Percentiles rank a stretch among this genome's conserved stretches.
These are phyloP conservation scores for Corythornis vintsioides DNA, from an alignment of 2,113 vertebrate genomes.

Conservation along the genomic window DNA sequence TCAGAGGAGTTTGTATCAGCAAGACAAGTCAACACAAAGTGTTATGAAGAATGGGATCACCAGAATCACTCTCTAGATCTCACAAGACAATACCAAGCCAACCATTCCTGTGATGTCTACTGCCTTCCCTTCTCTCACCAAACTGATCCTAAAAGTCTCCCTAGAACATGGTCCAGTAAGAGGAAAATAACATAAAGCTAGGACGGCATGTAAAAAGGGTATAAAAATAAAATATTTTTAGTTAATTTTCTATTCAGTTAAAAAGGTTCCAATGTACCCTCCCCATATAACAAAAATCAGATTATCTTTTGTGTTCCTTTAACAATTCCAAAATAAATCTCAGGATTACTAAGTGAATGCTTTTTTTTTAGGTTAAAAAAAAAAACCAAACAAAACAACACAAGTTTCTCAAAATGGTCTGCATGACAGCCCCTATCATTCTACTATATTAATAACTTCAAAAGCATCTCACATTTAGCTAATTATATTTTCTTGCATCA, in stretches of 20 bases:
- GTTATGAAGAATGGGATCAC: background rate
- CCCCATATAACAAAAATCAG: background rate
- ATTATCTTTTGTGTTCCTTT: background rate
- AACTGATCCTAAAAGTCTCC: background rate
- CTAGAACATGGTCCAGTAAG: background rate
- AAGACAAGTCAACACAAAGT: background rate
- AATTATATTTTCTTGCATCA: conserved; percentile 4
- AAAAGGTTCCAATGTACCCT: background rate
- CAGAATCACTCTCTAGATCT: background rate
- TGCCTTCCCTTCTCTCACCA: background rate
- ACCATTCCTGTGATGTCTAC: background rate
- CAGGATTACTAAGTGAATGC: background rate
- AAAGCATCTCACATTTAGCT: conserved; percentile 12
- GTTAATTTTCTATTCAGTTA: background rate
- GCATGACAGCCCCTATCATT: background rate
- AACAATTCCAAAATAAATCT: background rate
- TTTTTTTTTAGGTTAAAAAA: background rate
- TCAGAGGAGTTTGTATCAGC: background rate
- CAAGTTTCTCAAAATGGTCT: background rate
- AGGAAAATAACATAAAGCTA: background rate
- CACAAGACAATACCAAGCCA: background rate
- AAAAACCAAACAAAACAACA: background rate
- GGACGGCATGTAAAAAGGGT: background rate
- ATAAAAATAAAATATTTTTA: background rate
- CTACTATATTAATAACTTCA: background rate